Conservation (phyloP, 2,797 vertebrate species). For the Sarcophilus harrisii region DNA sequence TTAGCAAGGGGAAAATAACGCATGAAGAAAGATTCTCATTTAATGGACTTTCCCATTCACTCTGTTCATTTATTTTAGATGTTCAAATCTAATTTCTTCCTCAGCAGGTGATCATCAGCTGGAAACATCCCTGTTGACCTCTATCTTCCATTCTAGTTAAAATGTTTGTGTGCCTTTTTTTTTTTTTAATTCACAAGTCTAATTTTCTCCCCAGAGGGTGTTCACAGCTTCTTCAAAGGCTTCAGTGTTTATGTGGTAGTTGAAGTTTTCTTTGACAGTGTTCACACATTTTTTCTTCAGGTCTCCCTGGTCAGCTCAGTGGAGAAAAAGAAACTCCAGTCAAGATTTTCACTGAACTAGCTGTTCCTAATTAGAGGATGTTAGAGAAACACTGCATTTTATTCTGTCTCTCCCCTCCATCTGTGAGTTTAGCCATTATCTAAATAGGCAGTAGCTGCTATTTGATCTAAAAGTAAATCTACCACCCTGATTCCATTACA, state of each 20-base stretch:
- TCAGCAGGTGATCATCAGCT: slow-evolving; percentile 79
- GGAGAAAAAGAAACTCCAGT: slow-evolving; percentile 63
- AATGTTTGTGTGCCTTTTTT: slow-evolving; percentile 68
- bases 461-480: slow-evolving; percentile 83
- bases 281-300: slow-evolving; percentile 73
- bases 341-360: slow-evolving; percentile 62
- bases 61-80: slow-evolving; percentile 78
- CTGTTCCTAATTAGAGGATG: slow-evolving; percentile 76
- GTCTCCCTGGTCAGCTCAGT: slow-evolving; percentile 65
- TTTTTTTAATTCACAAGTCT: slow-evolving; percentile 80
- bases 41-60: slow-evolving; percentile 63
- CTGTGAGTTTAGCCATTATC: slow-evolving; percentile 72
- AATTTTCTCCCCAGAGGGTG: slow-evolving; percentile 82
- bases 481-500: not conserved
- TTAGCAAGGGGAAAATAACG: slow-evolving; percentile 36
- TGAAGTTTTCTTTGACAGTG: slow-evolving; percentile 69
- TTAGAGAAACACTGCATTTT: slow-evolving; percentile 67
- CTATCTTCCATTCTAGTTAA: slow-evolving; percentile 76
- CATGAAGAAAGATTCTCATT: slow-evolving; percentile 71
- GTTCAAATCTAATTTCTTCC: slow-evolving; percentile 83
- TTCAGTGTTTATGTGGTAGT: slow-evolving; percentile 75
- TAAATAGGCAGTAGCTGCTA: slow-evolving; percentile 83
- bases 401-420: slow-evolving; percentile 70
- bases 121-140: slow-evolving; percentile 77
- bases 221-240: slow-evolving; percentile 81